Evolutionary conservation across 2,113 vertebrate species (phyloP).

Genomic region (Lamprotornis superbus): DNA sequence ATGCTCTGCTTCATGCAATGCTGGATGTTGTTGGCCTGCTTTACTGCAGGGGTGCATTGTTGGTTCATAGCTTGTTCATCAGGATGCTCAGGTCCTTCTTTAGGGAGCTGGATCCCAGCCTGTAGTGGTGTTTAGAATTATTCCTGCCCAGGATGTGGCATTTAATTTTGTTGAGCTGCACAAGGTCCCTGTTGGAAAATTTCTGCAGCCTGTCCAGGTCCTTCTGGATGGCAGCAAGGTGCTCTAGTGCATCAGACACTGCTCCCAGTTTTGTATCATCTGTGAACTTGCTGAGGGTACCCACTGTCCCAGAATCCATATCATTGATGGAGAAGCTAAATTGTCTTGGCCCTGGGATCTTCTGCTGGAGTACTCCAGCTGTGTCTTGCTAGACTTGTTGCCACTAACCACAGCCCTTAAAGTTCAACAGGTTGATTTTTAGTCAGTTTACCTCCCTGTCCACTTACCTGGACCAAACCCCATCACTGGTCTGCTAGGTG

Average conservation of each 20-base stretch:
- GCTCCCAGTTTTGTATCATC: not conserved
- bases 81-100: not conserved
- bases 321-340: not conserved
- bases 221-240: not conserved
- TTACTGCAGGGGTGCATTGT: not conserved
- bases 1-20: not conserved
- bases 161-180: not conserved
- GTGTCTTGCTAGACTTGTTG: not conserved
- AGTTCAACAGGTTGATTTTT: not conserved
- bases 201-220: not conserved
- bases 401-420: fast-evolving
- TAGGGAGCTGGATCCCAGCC: not conserved
- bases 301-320: not conserved
- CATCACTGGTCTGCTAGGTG: not conserved
- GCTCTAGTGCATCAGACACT: not conserved
- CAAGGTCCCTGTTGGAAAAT: not conserved
- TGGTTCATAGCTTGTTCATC: not conserved
- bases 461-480: not conserved
- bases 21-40: not conserved
- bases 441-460: not conserved
- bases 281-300: not conserved
- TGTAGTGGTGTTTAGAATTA: not conserved
- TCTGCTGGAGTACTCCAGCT: not conserved
- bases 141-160: not conserved
- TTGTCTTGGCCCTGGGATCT: not conserved